These are phyloP conservation scores for Myrmecobius fasciatus DNA, from an alignment of 2,113 vertebrate species.

Conservation along the genomic window DNA sequence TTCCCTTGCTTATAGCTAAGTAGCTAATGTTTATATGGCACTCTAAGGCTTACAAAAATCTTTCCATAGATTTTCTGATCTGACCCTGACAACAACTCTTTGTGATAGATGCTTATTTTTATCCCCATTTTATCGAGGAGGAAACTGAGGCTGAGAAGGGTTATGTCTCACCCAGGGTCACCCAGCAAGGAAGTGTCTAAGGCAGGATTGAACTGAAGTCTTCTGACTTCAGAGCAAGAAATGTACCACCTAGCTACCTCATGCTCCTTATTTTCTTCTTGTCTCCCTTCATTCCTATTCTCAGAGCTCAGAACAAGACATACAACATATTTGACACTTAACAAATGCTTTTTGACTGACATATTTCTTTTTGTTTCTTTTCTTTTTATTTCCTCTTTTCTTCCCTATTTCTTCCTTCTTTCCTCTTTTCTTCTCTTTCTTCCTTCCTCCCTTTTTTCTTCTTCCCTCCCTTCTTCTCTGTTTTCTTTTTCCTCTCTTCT, in stretches of 20 bases:
- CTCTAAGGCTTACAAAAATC: background rate
- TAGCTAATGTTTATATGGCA: background rate
- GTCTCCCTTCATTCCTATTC: background rate
- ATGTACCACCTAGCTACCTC: background rate
- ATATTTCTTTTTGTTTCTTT: background rate
- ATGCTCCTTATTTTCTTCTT: background rate
- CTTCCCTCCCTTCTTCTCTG: background rate
- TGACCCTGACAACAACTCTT: background rate
- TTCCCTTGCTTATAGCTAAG: background rate
- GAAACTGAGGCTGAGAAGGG: background rate
- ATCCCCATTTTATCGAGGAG: background rate
- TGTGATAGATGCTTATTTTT: background rate
- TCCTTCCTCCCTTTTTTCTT: background rate
- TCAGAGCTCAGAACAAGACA: background rate
- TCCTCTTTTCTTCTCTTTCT: too few species aligned
- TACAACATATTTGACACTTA: background rate
- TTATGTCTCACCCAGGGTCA: background rate
- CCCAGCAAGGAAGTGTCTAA: background rate
- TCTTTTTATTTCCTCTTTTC: background rate
- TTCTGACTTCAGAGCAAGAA: background rate
- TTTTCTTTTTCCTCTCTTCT: background rate
- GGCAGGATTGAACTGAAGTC: background rate
- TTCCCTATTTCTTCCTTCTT: background rate
- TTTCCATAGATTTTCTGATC: background rate
- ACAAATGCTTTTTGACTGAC: background rate